A percentile compares a stretch with the other conserved stretches of the same genome.
Evolutionary conservation across 1,140 invertebrate species (phyloP).

Genomic region (Polypedilum pembai): DNA sequence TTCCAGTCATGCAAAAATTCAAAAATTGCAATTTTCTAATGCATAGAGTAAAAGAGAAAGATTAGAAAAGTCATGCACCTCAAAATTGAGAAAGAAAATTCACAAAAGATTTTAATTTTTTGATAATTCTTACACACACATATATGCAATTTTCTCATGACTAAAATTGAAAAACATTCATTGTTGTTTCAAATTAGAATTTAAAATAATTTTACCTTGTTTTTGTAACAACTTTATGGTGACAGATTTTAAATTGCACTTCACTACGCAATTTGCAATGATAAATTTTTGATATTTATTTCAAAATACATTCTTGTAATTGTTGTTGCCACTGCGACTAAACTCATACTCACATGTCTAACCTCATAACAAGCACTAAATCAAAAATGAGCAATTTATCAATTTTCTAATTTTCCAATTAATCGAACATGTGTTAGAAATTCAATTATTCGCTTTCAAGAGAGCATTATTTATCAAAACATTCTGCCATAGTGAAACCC

Average conservation of each 20-base stretch:
- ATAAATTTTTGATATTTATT: too few species aligned
- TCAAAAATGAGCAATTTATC: constrained; percentile 25
- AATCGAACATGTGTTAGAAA: constrained; percentile 21
- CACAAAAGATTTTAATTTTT: neutral
- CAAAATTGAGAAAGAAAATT: neutral
- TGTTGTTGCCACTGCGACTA: too few species aligned
- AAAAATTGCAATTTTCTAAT: too few species aligned
- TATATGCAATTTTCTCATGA: neutral
- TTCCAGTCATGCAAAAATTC: neutral
- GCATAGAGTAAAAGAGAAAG: too few species aligned
- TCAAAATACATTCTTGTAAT: too few species aligned
- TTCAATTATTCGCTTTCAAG: neutral
- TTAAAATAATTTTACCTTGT: neutral
- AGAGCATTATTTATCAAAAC: neutral
- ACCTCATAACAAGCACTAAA: constrained; percentile 21
- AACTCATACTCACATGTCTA: neutral
- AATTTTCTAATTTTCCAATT: constrained; percentile 24
- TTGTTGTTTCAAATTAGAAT: neutral
- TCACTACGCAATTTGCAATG: neutral
- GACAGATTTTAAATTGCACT: constrained; percentile 18
- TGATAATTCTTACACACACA: neutral
- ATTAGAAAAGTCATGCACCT: too few species aligned
- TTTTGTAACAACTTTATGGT: neutral
- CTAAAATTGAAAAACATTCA: constrained; percentile 10
- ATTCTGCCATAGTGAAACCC: too few species aligned